Evolutionary conservation across 2,113 vertebrate genomes (phyloP), one percentile per base, ranked within the genome.

Genomic region (Pteropus alecto): DNA sequence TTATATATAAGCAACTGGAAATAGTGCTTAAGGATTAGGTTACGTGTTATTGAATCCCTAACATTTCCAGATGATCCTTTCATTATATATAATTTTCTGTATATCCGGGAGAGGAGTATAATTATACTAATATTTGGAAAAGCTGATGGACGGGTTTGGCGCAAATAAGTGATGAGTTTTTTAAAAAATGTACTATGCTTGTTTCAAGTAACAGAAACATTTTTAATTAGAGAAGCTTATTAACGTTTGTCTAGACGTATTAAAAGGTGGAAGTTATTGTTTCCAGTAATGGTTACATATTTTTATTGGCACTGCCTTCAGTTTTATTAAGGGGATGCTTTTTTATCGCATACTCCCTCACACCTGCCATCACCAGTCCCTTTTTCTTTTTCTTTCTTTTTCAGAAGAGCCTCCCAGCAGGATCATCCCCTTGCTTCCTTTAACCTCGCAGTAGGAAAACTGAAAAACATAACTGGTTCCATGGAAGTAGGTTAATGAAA

Each of bases 391-490:
- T 15, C 71, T 74, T 54, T 89, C 13, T 48, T 2, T 58, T 88
- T 30, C 22, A 98, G 98, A 96, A 60, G 89, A 95, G 98, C 97
- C 68, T 98, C 97, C 0, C 78, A 77, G 51, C 96, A 97, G 74
- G 95, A 95, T 82, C 97, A 98, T 58, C 96, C 96, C 0, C 86
- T 83, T 3, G 96, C 97, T 43, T 98, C 98, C 95, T 98, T 98
- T 96, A 98, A 97, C 48, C 77, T 98, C 71, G 96, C 90, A 0
- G 46, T 98, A 77, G 97, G 97, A 35, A 95, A 97, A 65, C 95
- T 98, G 87, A 98, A 95, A 88, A 98, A 97, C 77, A 86, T 94
- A 96, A 97, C 95, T 0, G 0, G 83, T 35, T 71, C 81, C 18
- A 24, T 92, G 28, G 85, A 97, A 92, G 94, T 88, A 93, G 84